These are phyloP conservation scores for Pomatostomus ruficeps DNA, from an alignment of 2,113 vertebrate genomes.

Conservation along the genomic window DNA sequence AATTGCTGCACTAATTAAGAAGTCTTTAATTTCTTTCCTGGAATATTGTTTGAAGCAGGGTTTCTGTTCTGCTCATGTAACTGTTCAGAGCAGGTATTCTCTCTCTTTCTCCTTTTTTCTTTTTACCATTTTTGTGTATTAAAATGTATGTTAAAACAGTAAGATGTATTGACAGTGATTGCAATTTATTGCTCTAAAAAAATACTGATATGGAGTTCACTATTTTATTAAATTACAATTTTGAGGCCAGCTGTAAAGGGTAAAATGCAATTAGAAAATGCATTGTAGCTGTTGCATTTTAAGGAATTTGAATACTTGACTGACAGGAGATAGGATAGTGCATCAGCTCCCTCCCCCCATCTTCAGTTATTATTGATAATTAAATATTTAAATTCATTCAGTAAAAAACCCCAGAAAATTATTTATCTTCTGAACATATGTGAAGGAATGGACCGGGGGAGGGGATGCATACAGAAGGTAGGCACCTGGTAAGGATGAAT, in stretches of 20 bases:
- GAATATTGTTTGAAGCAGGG: slow-evolving; percentile 79
- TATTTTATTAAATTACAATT: slow-evolving; percentile 60
- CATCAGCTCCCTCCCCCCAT: background rate
- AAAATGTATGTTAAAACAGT: slow-evolving; percentile 36
- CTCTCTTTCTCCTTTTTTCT: slow-evolving; percentile 32
- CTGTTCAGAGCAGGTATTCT: slow-evolving; percentile 70
- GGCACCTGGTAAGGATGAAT: slow-evolving; percentile 13
- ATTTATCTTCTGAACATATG: slow-evolving; percentile 4
- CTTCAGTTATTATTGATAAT: slow-evolving; percentile 48
- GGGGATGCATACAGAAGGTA: background rate
- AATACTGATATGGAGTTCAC: slow-evolving; percentile 38
- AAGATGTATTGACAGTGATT: slow-evolving; percentile 51
- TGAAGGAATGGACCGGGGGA: background rate
- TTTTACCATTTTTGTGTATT: slow-evolving; percentile 12
- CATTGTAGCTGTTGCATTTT: slow-evolving; percentile 60
- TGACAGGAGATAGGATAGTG: slow-evolving; percentile 45
- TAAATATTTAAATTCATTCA: slow-evolving; percentile 56
- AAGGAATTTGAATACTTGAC: slow-evolving; percentile 60
- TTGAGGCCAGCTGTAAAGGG: slow-evolving; percentile 54
- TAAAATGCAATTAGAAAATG: slow-evolving; percentile 63
- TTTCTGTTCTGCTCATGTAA: slow-evolving; percentile 57
- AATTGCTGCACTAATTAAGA: slow-evolving; percentile 87
- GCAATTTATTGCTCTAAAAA: slow-evolving; percentile 62
- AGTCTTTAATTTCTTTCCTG: slow-evolving; percentile 85
- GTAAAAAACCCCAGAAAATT: background rate